Evolutionary conservation across 64 coral and sea anemone genomes (phyloP).

Genomic region (Actinia tenebrosa): DNA sequence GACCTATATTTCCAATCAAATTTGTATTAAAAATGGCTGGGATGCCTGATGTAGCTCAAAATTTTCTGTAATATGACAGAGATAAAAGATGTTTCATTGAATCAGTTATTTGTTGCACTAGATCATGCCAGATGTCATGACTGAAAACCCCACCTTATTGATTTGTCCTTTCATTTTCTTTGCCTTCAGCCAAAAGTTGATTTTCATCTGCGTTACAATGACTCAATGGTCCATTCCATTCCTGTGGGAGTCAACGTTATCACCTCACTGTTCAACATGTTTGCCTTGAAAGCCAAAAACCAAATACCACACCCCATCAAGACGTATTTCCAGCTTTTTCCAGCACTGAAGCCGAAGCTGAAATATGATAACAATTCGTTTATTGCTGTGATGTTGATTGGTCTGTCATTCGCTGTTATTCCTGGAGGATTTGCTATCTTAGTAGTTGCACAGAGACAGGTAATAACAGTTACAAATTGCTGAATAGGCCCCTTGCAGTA

Average conservation of each 20-base stretch:
- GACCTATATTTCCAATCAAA: too few species aligned
- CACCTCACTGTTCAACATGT: slow-evolving; percentile 73
- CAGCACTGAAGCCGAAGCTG: slow-evolving; percentile 43
- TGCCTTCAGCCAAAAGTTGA: slow-evolving; percentile 31
- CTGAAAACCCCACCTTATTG: background rate
- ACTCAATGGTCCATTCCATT: slow-evolving; percentile 56
- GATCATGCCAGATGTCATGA: too few species aligned
- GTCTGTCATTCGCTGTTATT: slow-evolving; percentile 49
- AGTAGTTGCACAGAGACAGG: slow-evolving; percentile 75
- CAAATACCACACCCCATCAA: slow-evolving; percentile 51
- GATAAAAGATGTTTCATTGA: too few species aligned
- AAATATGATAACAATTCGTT: slow-evolving; percentile 55
- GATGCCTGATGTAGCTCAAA: too few species aligned
- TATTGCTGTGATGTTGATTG: slow-evolving; percentile 60
- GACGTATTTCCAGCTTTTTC: slow-evolving; percentile 59
- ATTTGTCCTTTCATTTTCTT: background rate
- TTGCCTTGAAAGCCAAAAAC: slow-evolving; percentile 29
- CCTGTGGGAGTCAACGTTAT: slow-evolving; percentile 77
- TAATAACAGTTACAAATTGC: background rate
- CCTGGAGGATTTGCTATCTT: slow-evolving; percentile 76
- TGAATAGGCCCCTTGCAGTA: too few species aligned
- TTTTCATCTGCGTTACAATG: slow-evolving; percentile 59
- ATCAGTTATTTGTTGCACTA: too few species aligned
- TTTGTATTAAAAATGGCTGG: too few species aligned
- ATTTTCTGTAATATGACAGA: too few species aligned